Evolutionary conservation across 2,113 vertebrate species (phyloP).

Genomic region (Ia io): DNA sequence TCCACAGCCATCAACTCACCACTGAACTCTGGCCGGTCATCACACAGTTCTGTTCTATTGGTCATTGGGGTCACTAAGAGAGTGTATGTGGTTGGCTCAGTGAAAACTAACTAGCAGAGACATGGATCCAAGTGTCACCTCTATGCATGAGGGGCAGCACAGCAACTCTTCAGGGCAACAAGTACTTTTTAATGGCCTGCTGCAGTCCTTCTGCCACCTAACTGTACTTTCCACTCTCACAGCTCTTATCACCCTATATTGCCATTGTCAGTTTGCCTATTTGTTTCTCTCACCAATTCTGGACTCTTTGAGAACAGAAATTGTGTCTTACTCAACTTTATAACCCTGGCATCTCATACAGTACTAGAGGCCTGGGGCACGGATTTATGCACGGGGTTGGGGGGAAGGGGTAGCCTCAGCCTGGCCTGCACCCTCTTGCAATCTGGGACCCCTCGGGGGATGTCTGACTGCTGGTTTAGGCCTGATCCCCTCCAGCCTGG

Average conservation of each 20-base stretch:
- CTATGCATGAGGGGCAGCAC: not conserved
- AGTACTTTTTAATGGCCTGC: not conserved
- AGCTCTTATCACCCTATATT: not conserved
- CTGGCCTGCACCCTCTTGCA: too few species aligned
- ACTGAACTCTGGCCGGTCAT: constrained; percentile 47
- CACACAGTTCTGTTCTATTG: constrained; percentile 41
- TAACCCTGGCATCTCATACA: not conserved
- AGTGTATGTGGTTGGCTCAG: not conserved
- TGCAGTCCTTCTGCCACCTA: not conserved
- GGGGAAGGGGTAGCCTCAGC: too few species aligned
- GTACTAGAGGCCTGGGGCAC: not conserved
- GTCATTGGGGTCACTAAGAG: constrained; percentile 49
- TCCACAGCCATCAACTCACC: constrained; percentile 31
- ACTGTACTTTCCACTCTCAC: not conserved
- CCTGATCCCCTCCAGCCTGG: too few species aligned
- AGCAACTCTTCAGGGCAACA: not conserved
- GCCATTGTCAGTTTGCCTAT: not conserved
- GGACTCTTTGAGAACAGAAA: not conserved
- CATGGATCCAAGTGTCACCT: constrained; percentile 35
- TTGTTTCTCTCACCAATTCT: not conserved
- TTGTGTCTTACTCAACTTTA: not conserved
- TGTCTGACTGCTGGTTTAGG: too few species aligned
- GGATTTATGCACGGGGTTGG: too few species aligned
- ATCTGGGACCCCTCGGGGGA: too few species aligned
- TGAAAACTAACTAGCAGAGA: constrained; percentile 55